phyloP scores from a whole-genome alignment of 2,888 invertebrate species.

The Zaprionus lineosus region DNA sequence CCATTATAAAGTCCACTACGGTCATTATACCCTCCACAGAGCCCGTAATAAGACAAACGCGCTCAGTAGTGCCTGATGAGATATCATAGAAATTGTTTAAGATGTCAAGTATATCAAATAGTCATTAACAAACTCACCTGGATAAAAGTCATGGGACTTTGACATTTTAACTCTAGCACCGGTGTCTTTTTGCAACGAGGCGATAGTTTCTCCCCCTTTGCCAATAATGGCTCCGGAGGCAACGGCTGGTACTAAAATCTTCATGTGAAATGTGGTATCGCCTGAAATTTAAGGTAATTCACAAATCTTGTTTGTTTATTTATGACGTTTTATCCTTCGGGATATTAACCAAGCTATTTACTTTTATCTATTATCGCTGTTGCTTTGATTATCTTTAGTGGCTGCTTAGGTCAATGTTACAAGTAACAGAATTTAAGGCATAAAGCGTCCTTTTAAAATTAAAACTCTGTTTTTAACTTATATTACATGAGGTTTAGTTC shows the following conservation, averaged over 20 bases:
- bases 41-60: constrained; percentile 96
- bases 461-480: too few species aligned
- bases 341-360: too few species aligned
- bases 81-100: neutral
- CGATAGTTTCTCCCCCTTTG: constrained; percentile 99
- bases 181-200: constrained; percentile 98
- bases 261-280: constrained; percentile 96
- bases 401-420: too few species aligned
- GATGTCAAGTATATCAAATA: neutral
- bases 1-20: constrained; percentile 96
- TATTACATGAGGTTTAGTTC: constrained; percentile 21
- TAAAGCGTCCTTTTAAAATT: too few species aligned
- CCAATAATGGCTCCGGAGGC: constrained; percentile 99
- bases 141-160: constrained; percentile 99
- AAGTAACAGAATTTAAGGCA: too few species aligned
- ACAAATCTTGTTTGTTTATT: constrained; percentile 30
- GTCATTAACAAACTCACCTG: constrained; percentile 87
- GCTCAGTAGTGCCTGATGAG: constrained; percentile 93
- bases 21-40: constrained; percentile 94
- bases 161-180: constrained; percentile 99
- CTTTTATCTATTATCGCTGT: constrained; percentile 18
- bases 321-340: too few species aligned
- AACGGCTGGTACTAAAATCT: constrained; percentile 97
- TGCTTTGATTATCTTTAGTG: too few species aligned
- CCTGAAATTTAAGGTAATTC: constrained; percentile 84